Evolutionary conservation across 2,797 vertebrate genomes (phyloP), one percentile per base, ranked within the genome.

Genomic region (Acridotheres tristis): DNA sequence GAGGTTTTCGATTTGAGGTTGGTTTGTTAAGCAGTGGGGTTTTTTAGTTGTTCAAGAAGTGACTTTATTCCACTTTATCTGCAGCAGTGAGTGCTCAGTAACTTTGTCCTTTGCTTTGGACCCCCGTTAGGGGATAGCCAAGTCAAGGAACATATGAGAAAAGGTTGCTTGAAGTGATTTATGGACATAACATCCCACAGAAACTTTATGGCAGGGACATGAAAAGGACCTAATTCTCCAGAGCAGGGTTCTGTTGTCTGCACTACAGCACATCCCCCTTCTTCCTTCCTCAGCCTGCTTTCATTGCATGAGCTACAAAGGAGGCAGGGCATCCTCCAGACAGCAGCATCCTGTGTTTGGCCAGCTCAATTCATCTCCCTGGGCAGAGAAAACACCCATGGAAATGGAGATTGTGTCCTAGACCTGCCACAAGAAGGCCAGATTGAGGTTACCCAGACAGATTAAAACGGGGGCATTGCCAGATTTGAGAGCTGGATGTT

Each of bases 281-380:
- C 88, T 74, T 83, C 58, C 57, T 91, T 77, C 51, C 68, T 91
- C 22, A 12, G 30, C 42, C 82, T 61, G 62, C 88, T 65, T 90
- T 58, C 69, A 55, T 23, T 65, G 47, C 34, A 43, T 7, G 32
- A 5, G 9, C 79, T 6, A 34, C 48, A 74, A 5, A 90, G 74
- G 67, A 58, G 78, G n/a, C 43, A 16, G 36, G 27, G 48, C 22
- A 47, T 69, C 68, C 51, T 91, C 59, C 53, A 51, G 75, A 48
- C 88, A 91, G 67, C 61, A 61, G 68, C 68, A 74, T 85, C 81
- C 58, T 93, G 69, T 67, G 45, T 42, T 77, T 51, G 79, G 20
- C 27, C 29, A 48, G 36, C 43, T 67, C 5, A 1, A 53, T 91
- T 85, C 48, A 85, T 93, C 50, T 77, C 40, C 50, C 36, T 22